Conservation (phyloP, 1,140 invertebrate species). For the Meloidogyne exigua region DNA sequence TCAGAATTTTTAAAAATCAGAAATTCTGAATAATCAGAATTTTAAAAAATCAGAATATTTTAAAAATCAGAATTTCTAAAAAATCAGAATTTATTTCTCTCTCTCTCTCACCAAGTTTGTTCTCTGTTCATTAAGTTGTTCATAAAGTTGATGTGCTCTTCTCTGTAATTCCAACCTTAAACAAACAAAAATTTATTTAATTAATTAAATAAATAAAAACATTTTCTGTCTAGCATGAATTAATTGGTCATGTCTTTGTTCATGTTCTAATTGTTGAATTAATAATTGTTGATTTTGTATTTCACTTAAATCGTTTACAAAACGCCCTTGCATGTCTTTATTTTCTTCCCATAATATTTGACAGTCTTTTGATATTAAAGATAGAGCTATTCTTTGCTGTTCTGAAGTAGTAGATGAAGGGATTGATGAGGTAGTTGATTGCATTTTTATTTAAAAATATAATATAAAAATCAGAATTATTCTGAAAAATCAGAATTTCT, state of each 20-base stretch:
- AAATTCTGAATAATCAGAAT: too few species aligned
- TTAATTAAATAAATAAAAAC: background rate
- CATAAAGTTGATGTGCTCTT: constrained; percentile 51
- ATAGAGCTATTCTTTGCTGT: constrained; percentile 15
- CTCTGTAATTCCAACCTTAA: constrained; percentile 50
- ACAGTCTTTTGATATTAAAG: constrained; percentile 53
- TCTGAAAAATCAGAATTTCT: too few species aligned
- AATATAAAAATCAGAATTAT: background rate
- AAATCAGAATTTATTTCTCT: too few species aligned
- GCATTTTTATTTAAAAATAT: background rate
- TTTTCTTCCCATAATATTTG: constrained; percentile 62
- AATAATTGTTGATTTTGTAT: constrained; percentile 56
- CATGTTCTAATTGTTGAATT: constrained; percentile 52
- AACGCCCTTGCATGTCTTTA: constrained; percentile 61
- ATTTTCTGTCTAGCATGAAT: constrained; percentile 40
- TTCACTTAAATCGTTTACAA: constrained; percentile 57
- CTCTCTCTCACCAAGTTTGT: constrained; percentile 46
- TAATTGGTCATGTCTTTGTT: constrained; percentile 51
- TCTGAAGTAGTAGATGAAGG: background rate
- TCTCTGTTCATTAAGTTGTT: constrained; percentile 52
- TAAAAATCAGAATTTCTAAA: background rate
- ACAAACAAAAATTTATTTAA: background rate
- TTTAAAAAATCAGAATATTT: background rate
- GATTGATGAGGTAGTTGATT: constrained; percentile 19
- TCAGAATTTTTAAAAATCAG: background rate